Conservation (phyloP, 2,888 invertebrate genomes). For the Mellilla xanthometata region DNA sequence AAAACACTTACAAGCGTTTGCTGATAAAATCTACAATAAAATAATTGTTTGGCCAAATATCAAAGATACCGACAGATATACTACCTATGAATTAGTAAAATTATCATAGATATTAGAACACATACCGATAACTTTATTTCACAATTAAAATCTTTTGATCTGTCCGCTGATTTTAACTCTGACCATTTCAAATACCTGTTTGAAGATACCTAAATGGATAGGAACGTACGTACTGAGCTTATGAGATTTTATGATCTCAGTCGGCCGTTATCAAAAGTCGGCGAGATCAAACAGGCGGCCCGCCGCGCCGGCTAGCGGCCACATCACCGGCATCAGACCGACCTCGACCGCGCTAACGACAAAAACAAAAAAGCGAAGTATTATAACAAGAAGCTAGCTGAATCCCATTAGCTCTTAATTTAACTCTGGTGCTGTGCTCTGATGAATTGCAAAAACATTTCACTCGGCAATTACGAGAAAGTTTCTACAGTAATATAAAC, state of each 20-base stretch:
- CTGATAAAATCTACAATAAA: constrained; percentile 8
- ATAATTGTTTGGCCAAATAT: constrained; percentile 3
- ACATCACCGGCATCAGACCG: constrained; percentile 37
- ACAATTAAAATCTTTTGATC: constrained; percentile 26
- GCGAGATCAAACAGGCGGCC: constrained; percentile 44
- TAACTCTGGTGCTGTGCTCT: too few species aligned
- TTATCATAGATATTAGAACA: constrained; percentile 14
- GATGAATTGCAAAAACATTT: constrained; percentile 18
- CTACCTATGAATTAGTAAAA: constrained; percentile 9
- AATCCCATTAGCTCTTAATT: constrained; percentile 37
- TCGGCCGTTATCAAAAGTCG: constrained; percentile 51
- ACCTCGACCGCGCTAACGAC: constrained; percentile 44
- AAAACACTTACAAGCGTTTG: neutral
- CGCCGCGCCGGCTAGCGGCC: constrained; percentile 38
- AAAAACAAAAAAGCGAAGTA: constrained; percentile 37
- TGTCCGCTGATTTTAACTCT: constrained; percentile 22
- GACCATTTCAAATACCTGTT: constrained; percentile 36
- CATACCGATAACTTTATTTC: constrained; percentile 15
- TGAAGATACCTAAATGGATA: constrained; percentile 34
- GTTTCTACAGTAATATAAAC: constrained; percentile 11
- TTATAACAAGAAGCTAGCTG: constrained; percentile 35
- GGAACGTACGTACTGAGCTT: constrained; percentile 39
- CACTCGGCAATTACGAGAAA: constrained; percentile 11
- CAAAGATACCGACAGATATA: constrained; percentile 14
- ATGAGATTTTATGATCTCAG: constrained; percentile 52